phyloP scores from a whole-genome alignment of 2,888 invertebrate genomes.

The Ormyrus labotus region DNA sequence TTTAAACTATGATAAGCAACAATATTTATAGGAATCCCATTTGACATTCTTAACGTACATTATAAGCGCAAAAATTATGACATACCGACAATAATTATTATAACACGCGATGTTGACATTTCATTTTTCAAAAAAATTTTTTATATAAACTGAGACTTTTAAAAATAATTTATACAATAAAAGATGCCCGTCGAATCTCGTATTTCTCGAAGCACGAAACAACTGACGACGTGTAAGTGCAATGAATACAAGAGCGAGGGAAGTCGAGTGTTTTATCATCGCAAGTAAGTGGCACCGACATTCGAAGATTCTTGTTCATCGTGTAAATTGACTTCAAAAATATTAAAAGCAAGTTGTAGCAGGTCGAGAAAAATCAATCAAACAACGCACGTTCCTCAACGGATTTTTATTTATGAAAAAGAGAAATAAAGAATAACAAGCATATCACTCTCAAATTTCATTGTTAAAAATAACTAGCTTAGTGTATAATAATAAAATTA shows the following conservation, averaged over 20 bases:
- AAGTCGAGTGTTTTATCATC: constrained; percentile 12
- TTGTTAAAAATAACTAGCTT: constrained; percentile 28
- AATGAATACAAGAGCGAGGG: constrained; percentile 52
- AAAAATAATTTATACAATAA: constrained; percentile 28
- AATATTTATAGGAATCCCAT: constrained; percentile 64
- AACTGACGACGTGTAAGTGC: constrained; percentile 1
- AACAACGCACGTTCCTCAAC: constrained; percentile 30
- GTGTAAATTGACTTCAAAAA: neutral
- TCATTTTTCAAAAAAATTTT: constrained; percentile 1
- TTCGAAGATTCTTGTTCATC: constrained; percentile 5
- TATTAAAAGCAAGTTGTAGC: neutral
- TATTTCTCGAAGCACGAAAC: constrained; percentile 35
- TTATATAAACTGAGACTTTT: constrained; percentile 10
- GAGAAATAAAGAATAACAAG: constrained; percentile 31
- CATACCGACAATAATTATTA: constrained; percentile 21
- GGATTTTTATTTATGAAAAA: constrained; percentile 21
- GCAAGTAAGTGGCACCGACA: constrained; percentile 13
- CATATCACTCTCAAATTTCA: constrained; percentile 30
- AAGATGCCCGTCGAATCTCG: constrained; percentile 31
- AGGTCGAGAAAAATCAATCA: constrained; percentile 14
- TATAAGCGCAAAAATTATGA: constrained; percentile 46
- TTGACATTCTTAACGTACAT: constrained; percentile 42
- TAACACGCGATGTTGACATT: neutral
- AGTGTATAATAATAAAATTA: constrained; percentile 23
- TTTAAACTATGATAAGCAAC: constrained; percentile 66